phyloP scores from a whole-genome alignment of 1,140 invertebrate genomes.

The Lepidurus packardi region DNA sequence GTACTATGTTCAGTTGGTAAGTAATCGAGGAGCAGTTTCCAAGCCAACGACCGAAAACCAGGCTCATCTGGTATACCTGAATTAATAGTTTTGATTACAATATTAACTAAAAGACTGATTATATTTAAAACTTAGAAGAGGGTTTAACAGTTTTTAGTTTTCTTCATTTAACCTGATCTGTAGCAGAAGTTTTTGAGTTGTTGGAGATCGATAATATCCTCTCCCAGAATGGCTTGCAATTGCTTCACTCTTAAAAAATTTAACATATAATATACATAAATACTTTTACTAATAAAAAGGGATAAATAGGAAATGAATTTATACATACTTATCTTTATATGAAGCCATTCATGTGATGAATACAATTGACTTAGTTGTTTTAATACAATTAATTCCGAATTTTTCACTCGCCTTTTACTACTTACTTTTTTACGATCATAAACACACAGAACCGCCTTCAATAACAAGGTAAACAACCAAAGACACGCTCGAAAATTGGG shows the following conservation, averaged over 20 bases:
- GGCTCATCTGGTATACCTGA: slow-evolving; percentile 75
- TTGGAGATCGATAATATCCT: slow-evolving; percentile 2
- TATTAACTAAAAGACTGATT: too few species aligned
- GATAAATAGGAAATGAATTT: not conserved
- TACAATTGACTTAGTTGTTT: not conserved
- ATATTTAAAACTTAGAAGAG: too few species aligned
- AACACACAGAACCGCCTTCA: too few species aligned
- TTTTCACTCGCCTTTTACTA: too few species aligned
- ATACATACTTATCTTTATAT: not conserved
- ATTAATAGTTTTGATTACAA: slow-evolving; percentile 24
- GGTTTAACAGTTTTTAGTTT: too few species aligned
- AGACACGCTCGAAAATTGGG: too few species aligned
- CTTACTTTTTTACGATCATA: too few species aligned
- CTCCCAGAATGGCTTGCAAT: slow-evolving; percentile 29
- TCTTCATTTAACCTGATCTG: not conserved
- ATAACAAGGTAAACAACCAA: too few species aligned
- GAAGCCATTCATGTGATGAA: not conserved
- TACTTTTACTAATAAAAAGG: not conserved
- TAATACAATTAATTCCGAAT: not conserved
- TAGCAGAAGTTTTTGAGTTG: slow-evolving; percentile 1
- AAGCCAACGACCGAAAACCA: slow-evolving; percentile 66
- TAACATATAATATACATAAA: not conserved
- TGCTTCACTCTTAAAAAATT: slow-evolving; percentile 25
- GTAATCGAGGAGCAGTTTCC: slow-evolving; percentile 78
- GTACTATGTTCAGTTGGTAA: slow-evolving; percentile 58